Percentiles rank a stretch among this genome's conserved stretches.
Evolutionary conservation across 2,888 invertebrate species (phyloP).

Genomic region (Ophion ellenae): DNA sequence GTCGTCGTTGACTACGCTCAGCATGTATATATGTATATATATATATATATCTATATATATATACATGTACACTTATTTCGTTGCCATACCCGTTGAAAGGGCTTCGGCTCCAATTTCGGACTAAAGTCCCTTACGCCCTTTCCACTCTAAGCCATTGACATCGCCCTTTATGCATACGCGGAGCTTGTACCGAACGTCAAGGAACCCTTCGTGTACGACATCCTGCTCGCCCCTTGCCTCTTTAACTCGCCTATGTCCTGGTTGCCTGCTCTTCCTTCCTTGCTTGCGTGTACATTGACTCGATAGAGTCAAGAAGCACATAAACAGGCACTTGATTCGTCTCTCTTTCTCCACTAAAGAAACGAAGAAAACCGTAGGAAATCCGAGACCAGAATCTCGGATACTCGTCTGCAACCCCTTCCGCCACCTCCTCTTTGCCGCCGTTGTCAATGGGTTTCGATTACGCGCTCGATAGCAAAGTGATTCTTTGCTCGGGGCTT

Average conservation of each 20-base stretch:
- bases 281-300: conserved; percentile 61
- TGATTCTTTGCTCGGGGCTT: conserved; percentile 59
- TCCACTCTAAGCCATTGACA: neutral
- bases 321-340: conserved; percentile 78
- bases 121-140: neutral
- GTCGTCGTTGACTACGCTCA: neutral
- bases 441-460: conserved; percentile 55
- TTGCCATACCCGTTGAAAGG: neutral
- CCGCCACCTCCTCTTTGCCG: neutral
- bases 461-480: conserved; percentile 65
- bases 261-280: neutral
- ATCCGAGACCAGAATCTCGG: conserved; percentile 61
- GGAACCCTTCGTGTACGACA: conserved; percentile 44
- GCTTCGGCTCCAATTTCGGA: neutral
- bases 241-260: conserved; percentile 2
- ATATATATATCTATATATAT: neutral
- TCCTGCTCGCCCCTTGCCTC: conserved; percentile 19
- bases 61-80: conserved; percentile 2
- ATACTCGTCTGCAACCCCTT: conserved; percentile 41
- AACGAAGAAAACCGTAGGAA: conserved; percentile 44
- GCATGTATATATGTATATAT: neutral
- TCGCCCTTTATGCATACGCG: neutral
- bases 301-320: conserved; percentile 68
- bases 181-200: conserved; percentile 31
- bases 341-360: conserved; percentile 53